Percentiles rank a stretch among this genome's conserved stretches.
Evolutionary conservation across 2,797 vertebrate genomes (phyloP).

Genomic region (Sebastolobus alascanus): DNA sequence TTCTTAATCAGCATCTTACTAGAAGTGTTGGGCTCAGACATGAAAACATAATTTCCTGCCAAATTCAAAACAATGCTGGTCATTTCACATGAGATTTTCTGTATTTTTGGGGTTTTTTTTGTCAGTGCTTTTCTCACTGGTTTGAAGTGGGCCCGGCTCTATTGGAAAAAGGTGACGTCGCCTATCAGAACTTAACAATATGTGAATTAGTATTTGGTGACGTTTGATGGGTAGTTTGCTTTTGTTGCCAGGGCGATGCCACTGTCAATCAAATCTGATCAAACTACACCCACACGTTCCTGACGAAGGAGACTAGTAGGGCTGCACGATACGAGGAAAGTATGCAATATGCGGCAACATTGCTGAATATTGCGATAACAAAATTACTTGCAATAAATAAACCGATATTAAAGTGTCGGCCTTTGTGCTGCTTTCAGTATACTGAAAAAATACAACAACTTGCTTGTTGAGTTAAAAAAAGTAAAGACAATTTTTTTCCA

Average conservation of each 20-base stretch:
- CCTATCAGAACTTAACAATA: not conserved
- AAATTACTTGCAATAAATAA: too few relatives aligned
- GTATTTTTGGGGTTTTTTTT: not conserved
- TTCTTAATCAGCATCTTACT: not conserved
- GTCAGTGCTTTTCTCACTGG: not conserved
- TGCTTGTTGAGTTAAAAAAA: too few relatives aligned
- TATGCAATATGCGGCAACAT: too few relatives aligned
- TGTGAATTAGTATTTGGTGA: not conserved
- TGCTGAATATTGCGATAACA: too few relatives aligned
- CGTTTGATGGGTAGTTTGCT: not conserved
- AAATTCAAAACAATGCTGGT: not conserved
- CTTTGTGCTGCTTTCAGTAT: too few relatives aligned
- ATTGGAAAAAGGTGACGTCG: not conserved
- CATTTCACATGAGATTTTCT: not conserved
- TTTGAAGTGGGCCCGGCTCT: not conserved
- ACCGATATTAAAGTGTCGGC: too few relatives aligned
- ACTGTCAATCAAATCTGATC: constrained; percentile 11
- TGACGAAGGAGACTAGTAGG: not conserved
- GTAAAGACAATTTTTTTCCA: too few relatives aligned
- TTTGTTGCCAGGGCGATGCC: not conserved
- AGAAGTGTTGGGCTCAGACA: not conserved
- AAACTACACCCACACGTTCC: not conserved
- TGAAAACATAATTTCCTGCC: not conserved
- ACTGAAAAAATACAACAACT: too few relatives aligned
- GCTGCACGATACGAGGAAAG: too few relatives aligned